A percentile compares a stretch with the other conserved stretches of the same genome.
Evolutionary conservation across 1,140 invertebrate genomes (phyloP).

Genomic region (Leptopilina clavipes): DNA sequence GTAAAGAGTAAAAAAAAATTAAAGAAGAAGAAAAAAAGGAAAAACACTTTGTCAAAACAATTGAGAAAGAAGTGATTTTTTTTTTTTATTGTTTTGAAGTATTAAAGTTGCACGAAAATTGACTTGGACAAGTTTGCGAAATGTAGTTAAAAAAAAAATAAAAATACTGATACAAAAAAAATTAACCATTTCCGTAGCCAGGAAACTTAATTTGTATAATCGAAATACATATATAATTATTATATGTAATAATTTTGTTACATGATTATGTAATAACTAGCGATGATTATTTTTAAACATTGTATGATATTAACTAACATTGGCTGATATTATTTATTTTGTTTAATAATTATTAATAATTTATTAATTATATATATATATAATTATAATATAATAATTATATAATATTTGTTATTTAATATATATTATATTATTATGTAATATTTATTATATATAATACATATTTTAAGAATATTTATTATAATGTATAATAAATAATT

Average conservation of each 20-base stretch:
- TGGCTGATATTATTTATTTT: too few species aligned
- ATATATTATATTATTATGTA: too few species aligned
- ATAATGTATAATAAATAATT: too few species aligned
- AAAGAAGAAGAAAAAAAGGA: neutral
- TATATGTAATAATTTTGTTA: neutral
- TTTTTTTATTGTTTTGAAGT: neutral
- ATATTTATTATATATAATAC: too few species aligned
- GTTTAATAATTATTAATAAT: too few species aligned
- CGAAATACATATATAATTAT: too few species aligned
- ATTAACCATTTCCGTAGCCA: constrained; percentile 19
- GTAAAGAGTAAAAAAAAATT: constrained; percentile 1
- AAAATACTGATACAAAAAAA: neutral
- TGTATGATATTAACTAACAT: neutral
- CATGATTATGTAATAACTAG: neutral
- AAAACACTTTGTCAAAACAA: constrained; percentile 8
- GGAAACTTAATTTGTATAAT: neutral
- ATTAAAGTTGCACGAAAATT: constrained; percentile 15
- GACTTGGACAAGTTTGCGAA: neutral
- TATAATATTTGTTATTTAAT: too few species aligned
- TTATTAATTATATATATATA: too few species aligned
- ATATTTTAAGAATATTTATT: too few species aligned
- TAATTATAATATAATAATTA: too few species aligned
- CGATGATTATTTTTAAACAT: neutral
- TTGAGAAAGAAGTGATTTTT: neutral
- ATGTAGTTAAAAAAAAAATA: neutral